Base-by-base conservation (phyloP, 2,113 vertebrate species). In the Hippocampus guttulatus region DNA sequence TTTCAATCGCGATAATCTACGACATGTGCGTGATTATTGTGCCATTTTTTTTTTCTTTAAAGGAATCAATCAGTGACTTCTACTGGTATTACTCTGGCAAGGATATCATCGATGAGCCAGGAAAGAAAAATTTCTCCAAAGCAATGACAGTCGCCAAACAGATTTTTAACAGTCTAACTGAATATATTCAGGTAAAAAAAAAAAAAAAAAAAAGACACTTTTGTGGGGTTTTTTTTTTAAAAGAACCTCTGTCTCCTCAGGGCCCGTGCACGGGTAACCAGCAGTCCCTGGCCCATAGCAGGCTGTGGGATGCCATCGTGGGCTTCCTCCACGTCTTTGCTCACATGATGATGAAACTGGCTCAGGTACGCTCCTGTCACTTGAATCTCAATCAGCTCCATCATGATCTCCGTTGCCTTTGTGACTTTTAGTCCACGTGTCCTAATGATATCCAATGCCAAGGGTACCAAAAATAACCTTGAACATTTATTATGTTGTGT, bases 31-130 rank as follows among this genome's bases (percentile, higher is more conserved):
- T 67, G 10, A 66, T 66, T 8, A 25, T 18, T 47, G 45, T 43
- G 15, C 3, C 1, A 57, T 57, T 49, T 65, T 63, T 65, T 63
- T 68, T 77, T 61, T 55, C 5, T 71, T 16, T 79, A 9, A 79
- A 98, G 96, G 96, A 98, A 84, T 98, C 96, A 27, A 98, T 98
- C 88, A 98, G 96, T 68, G 96, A 98, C 82, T 98, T 98, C 86
- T 98, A 98, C 89, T 98, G 96, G 96, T 98, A 98, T 87, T 98
- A 98, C 81, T 98, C 96, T 1, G 96, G 96, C 33, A 98, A 97
- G 77, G 96, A 98, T 9, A 84, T 96, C 47, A 96, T 97, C 0
- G 95, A 98, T 71, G 96, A 97, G 12, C 96, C 95, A 30, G 96
- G 96, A 11, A 96, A 97, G 82, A 94, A 95, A 70, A 98, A 98